Base-by-base conservation (phyloP, 2,113 vertebrate species). In the Nothobranchius kuhntae region DNA sequence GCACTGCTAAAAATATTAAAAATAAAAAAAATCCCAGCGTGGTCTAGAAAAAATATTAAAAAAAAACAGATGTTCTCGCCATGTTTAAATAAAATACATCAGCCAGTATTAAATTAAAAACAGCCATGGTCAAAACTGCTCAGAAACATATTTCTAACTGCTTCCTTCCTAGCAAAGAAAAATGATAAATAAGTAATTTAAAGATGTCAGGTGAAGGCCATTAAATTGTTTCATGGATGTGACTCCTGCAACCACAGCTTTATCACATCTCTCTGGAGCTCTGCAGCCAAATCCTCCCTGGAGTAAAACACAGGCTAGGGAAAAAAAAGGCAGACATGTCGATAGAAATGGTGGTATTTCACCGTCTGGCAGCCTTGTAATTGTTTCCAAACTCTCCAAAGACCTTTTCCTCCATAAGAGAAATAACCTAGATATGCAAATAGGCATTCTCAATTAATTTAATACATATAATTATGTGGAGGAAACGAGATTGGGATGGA, bases 401-500 rank as follows among this genome's bases (percentile, higher is more conserved):
- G 90, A 83, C 84, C 45, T 58, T 72, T 72, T 46, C 40, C 53
- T 58, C 62, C 61, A 67, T 74, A 69, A 75, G 84, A 85, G 85
- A 82, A 89, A 86, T 89, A 87, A 89, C 75, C 87, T 71, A 85
- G 76, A 83, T 89, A 87, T 87, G 82, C 84, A 86, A 90, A 88
- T 90, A 45, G n/a, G 53, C 72, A 71, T 70, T 74, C 50, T 69
- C 80, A 87, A 90, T 92, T 90, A 90, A 89, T 89, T 88, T 46
- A 75, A 81, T 82, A 85, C 71, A 81, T 73, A 85, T 91, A 89
- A 92, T 92, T 91, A 91, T 82, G 82, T 71, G 61, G 72, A 78
- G 69, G 61, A 85, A 81, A 68, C 12, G 62, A 87, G 82, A 85
- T 77, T 79, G 77, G 78, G 42, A 68, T 64, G 57, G 65, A 15